These are phyloP conservation scores for Mimas tiliae DNA, from an alignment of 2,888 invertebrate species.

Conservation along the genomic window DNA sequence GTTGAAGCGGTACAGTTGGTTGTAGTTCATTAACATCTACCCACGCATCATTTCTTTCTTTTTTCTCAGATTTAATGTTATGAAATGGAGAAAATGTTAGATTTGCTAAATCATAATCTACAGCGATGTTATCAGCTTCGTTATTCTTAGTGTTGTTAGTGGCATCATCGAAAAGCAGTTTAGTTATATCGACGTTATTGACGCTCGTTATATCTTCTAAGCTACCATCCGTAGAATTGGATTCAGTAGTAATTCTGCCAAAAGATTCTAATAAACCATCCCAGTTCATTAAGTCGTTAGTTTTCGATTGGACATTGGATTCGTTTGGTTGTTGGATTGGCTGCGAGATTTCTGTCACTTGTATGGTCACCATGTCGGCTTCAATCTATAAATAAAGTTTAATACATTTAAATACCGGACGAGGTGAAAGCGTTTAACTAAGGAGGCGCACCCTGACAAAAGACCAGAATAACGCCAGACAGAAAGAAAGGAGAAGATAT, in stretches of 20 bases:
- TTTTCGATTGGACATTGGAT: slow-evolving; percentile 46
- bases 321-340: slow-evolving; percentile 41
- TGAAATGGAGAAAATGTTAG: slow-evolving; percentile 61
- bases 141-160: slow-evolving; percentile 58
- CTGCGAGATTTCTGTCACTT: slow-evolving; percentile 44
- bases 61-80: slow-evolving; percentile 58
- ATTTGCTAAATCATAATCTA: slow-evolving; percentile 70
- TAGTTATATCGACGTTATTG: slow-evolving; percentile 71
- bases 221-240: slow-evolving; percentile 72
- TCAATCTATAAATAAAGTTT: slow-evolving; percentile 52
- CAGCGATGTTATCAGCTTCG: slow-evolving; percentile 51
- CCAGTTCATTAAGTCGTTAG: slow-evolving; percentile 69
- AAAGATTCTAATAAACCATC: slow-evolving; percentile 77
- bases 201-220: slow-evolving; percentile 67
- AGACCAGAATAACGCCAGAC: too few relatives aligned
- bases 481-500: too few relatives aligned
- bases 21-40: slow-evolving; percentile 59
- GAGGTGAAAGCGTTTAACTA: too few relatives aligned
- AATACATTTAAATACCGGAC: background rate
- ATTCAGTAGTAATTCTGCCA: slow-evolving; percentile 75
- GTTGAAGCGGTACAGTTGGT: slow-evolving; percentile 44
- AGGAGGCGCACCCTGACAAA: too few relatives aligned
- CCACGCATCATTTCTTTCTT: slow-evolving; percentile 55
- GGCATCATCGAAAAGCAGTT: slow-evolving; percentile 69
- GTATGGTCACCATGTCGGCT: slow-evolving; percentile 49